Base-by-base conservation (phyloP, 35 echinoderm and acorn worm species). In the Heliocidaris tuberculata region DNA sequence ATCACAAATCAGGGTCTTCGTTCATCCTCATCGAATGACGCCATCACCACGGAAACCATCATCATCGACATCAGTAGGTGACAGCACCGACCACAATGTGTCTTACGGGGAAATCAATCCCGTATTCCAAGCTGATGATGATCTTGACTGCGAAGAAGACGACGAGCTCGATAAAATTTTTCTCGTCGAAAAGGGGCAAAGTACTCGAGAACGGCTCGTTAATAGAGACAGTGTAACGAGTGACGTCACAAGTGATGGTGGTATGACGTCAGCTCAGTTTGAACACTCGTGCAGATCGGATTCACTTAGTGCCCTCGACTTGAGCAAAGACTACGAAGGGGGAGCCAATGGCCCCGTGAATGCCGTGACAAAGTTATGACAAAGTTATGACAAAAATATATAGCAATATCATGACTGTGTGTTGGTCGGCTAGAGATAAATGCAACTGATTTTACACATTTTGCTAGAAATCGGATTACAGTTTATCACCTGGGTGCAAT, bases 71-170 rank as follows among this genome's bases (percentile, higher is more conserved):
- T 89, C 87, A 30, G 19, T 47, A 32, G 31, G 31, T 32, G 31
- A 89, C 19, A 89, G 31, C n/a, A 16, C 1, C 87, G 7, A 89
- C 29, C 87, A 48, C 30, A 12, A 89, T 42, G 32, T 47, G 17
- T 89, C 87, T 32, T 48, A 47, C 47, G 87, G 87, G 4, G 87
- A 89, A 47, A 89, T 89, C 87, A 89, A 89, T 42, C 87, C 87
- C 8, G 87, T 89, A 47, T 89, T 89, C 87, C 31, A 89, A 89
- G 31, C 31, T 15, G 87, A 89, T 30, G 87, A 89, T 47, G 31
- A 17, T 27, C 12, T 17, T 1, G 87, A 47, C 87, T n/a, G 27
- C 1, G 32, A 89, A n/a, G 31, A 13, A 13, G 87, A 89, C 10
- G 87, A 32, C 87, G 87, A 32, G 32, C 15, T 47, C 87, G 87